Base-by-base conservation (phyloP, 2,888 invertebrate species). In the Thalpophila matura region DNA sequence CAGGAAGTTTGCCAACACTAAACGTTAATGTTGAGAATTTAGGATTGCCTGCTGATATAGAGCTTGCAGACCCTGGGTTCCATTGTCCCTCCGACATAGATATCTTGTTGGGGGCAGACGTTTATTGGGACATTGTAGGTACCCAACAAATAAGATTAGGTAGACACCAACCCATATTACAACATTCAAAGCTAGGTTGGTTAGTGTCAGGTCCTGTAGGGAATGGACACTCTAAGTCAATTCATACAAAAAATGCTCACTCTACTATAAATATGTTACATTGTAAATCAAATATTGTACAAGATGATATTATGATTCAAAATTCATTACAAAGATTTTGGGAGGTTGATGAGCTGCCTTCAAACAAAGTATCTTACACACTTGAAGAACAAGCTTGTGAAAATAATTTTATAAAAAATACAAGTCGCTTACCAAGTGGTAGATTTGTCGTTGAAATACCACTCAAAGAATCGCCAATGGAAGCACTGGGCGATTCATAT, bases 51-150 rank as follows among this genome's bases (percentile, higher is more conserved):
- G 20, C 22, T 10, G 10, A 40, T 12, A 29, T 62, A 26, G 3
- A 27, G 1, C 33, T 69, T 4, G 69, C 69, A n/a, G 69, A 64
- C 35, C 69, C 63, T 5, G 20, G 5, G 4, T 64, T 69, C 14
- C 37, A 54, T 37, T 26, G 54, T 16, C 49, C 60, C 16, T 46
- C 56, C 14, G 31, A 47, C 3, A 53, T 71, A 33, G 71, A 27
- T 43, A 20, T 26, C 16, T 50, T 26, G 20, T 50, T 27, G n/a
- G n/a, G n/a, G n/a, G n/a, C n/a, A n/a, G n/a, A n/a, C n/a, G n/a
- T n/a, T n/a, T n/a, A n/a, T n/a, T 37, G 50, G 50, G 27, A 50
- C 16, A 38, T 50, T 7, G 16, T 50, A 14, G 50, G 38, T 24
- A 37, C 37, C n/a, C 14, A 26, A 16, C 24, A 38, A 38, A 27